Evolutionary conservation across 2,888 invertebrate genomes (phyloP), one percentile per base, ranked within the genome.

Genomic region (Tupiocoris notatus): DNA sequence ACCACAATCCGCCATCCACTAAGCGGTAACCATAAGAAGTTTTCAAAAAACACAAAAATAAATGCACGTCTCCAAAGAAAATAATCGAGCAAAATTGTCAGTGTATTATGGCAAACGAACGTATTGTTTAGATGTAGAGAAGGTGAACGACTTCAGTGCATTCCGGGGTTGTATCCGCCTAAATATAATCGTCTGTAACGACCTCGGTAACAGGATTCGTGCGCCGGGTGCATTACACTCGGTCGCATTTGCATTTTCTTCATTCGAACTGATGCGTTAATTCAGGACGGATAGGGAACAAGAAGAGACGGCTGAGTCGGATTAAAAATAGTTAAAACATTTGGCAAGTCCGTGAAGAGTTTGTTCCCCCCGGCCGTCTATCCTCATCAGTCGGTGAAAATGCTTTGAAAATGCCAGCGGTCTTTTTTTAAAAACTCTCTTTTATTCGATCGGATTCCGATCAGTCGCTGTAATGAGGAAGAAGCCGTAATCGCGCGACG

Each of bases 351-450:
- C 39, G 39, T 39, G 39, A 12, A 3, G 12, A 12, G 39, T 39
- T 12, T 12, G 39, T 39, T 39, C 39, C 39, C 12, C 12, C 39
- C 39, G n/a, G n/a, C n/a, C n/a, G n/a, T n/a, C n/a, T n/a, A n/a
- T n/a, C n/a, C n/a, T n/a, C n/a, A 39, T 7, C 39, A 12, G 6
- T 12, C 39, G 39, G 39, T 39, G 39, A 39, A 39, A 63, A 63
- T 17, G 16, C 20, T 9, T 21, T 63, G 63, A 63, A 63, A 63
- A 63, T 63, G 63, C 63, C 63, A 21, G 21, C 16, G 22, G 18
- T 63, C 63, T 63, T 63, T 63, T 63, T 63, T 63, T 63, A 63
- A 63, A 63, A 63, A 63, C 7, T 18, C 63, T 16, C 39, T 39
- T 39, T 63, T 39, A 39, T 39, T 39, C 39, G 39, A 39, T 39